Percentiles rank a stretch among this genome's conserved stretches.
Conservation (phyloP, 2,797 vertebrate species). For the Bufotes viridis region DNA sequence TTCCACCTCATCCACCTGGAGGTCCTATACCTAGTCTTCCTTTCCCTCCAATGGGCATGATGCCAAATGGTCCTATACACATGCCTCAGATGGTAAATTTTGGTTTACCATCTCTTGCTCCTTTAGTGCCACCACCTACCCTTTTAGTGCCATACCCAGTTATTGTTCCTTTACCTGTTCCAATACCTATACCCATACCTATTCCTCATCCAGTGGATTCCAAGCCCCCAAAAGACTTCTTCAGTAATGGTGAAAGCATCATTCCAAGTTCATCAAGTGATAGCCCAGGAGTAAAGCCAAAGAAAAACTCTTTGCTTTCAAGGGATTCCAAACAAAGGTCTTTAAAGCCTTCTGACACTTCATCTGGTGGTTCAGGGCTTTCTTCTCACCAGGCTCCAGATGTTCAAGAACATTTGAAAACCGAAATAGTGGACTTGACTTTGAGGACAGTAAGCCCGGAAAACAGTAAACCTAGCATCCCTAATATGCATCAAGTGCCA, state of each 20-base stretch:
- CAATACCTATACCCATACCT: slow-evolving; percentile 96
- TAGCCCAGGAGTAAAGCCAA: slow-evolving; percentile 79
- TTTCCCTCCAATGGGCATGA: slow-evolving; percentile 93
- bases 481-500: slow-evolving; percentile 76
- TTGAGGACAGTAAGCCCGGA: slow-evolving; percentile 84
- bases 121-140: slow-evolving; percentile 95
- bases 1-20: slow-evolving; percentile 86
- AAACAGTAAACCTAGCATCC: slow-evolving; percentile 76
- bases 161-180: slow-evolving; percentile 95
- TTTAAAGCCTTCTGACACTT: slow-evolving; percentile 78
- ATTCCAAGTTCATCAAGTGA: slow-evolving; percentile 82
- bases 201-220: slow-evolving; percentile 86
- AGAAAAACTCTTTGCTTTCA: slow-evolving; percentile 79
- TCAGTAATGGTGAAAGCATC: slow-evolving; percentile 83
- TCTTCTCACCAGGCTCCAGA: slow-evolving; percentile 75
- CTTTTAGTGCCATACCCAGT: slow-evolving; percentile 97
- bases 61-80: slow-evolving; percentile 92
- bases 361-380: slow-evolving; percentile 83
- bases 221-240: slow-evolving; percentile 85
- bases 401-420: slow-evolving; percentile 79
- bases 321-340: slow-evolving; percentile 83
- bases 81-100: slow-evolving; percentile 97
- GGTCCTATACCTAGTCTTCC: slow-evolving; percentile 86
- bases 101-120: slow-evolving; percentile 95
- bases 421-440: slow-evolving; percentile 85